Percentiles rank a stretch among this genome's conserved stretches.
Evolutionary conservation across 2,113 vertebrate genomes (phyloP).

Genomic region (Erythrolamprus reginae): DNA sequence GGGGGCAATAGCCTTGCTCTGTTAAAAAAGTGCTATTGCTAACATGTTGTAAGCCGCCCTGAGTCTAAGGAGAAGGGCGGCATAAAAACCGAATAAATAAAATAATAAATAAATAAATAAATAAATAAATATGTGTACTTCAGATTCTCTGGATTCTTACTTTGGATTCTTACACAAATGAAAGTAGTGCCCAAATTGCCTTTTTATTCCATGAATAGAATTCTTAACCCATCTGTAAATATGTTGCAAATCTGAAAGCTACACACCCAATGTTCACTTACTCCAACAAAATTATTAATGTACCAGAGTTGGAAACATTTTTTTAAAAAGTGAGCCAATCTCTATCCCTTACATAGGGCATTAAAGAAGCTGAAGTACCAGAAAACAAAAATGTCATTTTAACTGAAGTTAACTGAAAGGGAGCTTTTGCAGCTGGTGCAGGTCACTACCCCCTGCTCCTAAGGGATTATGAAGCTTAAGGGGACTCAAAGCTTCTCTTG

Average conservation of each 20-base stretch:
- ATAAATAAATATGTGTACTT: too few relatives aligned
- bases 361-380: neutral
- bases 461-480: conserved; percentile 44
- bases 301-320: neutral
- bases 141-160: neutral
- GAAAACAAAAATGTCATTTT: conserved; percentile 6
- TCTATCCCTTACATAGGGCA: neutral
- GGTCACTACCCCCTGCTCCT: conserved; percentile 11
- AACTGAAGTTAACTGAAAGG: conserved; percentile 23
- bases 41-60: too few relatives aligned
- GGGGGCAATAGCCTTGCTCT: too few relatives aligned
- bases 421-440: conserved; percentile 12
- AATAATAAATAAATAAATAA: too few relatives aligned
- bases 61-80: too few relatives aligned
- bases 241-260: neutral
- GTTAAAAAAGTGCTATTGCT: too few relatives aligned
- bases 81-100: too few relatives aligned
- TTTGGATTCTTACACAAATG: neutral
- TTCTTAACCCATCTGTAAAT: neutral
- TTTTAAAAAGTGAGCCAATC: rapidly evolving
- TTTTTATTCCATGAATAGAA: neutral
- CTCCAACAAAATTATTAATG: neutral
- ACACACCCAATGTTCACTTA: too few relatives aligned
- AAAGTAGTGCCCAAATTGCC: neutral
- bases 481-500: conserved; percentile 28